Evolutionary conservation across 1,140 invertebrate genomes (phyloP).

Genomic region (Apis florea): DNA sequence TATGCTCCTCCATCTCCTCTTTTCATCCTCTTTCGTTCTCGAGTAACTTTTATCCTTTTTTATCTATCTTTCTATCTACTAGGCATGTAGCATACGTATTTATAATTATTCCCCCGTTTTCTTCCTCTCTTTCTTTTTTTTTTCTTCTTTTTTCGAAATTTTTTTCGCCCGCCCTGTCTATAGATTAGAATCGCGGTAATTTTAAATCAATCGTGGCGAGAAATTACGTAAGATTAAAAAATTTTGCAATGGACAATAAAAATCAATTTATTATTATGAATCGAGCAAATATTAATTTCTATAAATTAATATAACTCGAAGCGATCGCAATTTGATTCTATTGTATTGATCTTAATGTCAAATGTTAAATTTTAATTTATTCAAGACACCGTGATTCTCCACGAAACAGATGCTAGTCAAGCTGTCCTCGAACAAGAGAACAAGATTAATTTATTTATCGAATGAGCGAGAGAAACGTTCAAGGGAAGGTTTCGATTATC

Average conservation of each 20-base stretch:
- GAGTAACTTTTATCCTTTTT: not conserved
- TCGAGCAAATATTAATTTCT: no score
- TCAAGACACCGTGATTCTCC: slow-evolving; percentile 19
- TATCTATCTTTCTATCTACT: not conserved
- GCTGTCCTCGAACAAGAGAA: not conserved
- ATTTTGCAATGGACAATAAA: no score
- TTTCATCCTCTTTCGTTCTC: slow-evolving; percentile 7
- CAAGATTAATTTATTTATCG: slow-evolving; percentile 16
- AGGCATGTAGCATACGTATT: slow-evolving; percentile 25
- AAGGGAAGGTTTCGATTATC: not conserved
- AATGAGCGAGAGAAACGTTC: not conserved
- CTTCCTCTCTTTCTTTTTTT: not conserved
- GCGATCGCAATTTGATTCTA: no score
- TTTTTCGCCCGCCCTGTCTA: slow-evolving; percentile 29
- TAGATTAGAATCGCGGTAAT: slow-evolving; percentile 21
- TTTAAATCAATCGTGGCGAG: not conserved
- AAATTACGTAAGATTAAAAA: not conserved
- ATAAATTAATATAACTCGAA: no score
- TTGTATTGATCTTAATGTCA: no score
- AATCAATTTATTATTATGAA: no score
- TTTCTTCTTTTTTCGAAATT: not conserved
- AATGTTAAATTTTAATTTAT: no score
- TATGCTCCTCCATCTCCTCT: not conserved
- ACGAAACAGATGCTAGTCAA: slow-evolving; percentile 45
- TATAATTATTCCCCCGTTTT: not conserved